phyloP scores from a whole-genome alignment of 2,888 invertebrate species.

The Caenorhabditis becei region DNA sequence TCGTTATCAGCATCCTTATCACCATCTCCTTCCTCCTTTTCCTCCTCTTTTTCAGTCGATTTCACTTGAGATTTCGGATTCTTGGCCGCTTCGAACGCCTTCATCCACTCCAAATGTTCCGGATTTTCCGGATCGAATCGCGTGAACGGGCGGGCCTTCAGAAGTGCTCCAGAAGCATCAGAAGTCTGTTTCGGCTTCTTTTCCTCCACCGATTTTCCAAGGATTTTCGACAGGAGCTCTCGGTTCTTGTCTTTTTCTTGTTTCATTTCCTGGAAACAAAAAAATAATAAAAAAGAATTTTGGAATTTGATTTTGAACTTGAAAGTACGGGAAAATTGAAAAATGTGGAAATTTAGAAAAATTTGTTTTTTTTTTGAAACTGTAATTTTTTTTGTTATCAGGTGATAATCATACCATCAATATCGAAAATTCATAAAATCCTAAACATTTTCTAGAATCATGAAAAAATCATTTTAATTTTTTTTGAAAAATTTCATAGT shows the following conservation, averaged over 20 bases:
- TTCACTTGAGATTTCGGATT: constrained; percentile 42
- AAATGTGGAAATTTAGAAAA: too few species aligned
- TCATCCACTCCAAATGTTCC: constrained; percentile 76
- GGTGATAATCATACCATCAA: too few species aligned
- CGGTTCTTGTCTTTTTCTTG: constrained; percentile 70
- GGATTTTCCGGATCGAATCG: constrained; percentile 75
- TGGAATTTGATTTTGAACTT: neutral
- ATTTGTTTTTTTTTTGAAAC: too few species aligned
- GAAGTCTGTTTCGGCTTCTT: constrained; percentile 62
- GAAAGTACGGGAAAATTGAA: neutral
- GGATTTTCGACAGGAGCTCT: constrained; percentile 70
- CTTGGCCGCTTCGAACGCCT: constrained; percentile 52
- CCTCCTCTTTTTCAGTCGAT: constrained; percentile 6
- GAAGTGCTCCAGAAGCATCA: constrained; percentile 17
- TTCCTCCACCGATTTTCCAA: constrained; percentile 67
- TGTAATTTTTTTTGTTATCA: too few species aligned
- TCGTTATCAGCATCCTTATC: constrained; percentile 12
- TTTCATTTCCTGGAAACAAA: constrained; percentile 52
- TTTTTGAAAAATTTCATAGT: constrained; percentile 6
- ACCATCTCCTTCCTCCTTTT: constrained; percentile 16
- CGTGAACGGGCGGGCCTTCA: constrained; percentile 62
- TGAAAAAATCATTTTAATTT: neutral
- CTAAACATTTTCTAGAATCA: neutral
- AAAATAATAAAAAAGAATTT: too few species aligned
- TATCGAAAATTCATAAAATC: too few species aligned